Conservation (phyloP, 2,113 vertebrate species). For the Silurus glanis region DNA sequence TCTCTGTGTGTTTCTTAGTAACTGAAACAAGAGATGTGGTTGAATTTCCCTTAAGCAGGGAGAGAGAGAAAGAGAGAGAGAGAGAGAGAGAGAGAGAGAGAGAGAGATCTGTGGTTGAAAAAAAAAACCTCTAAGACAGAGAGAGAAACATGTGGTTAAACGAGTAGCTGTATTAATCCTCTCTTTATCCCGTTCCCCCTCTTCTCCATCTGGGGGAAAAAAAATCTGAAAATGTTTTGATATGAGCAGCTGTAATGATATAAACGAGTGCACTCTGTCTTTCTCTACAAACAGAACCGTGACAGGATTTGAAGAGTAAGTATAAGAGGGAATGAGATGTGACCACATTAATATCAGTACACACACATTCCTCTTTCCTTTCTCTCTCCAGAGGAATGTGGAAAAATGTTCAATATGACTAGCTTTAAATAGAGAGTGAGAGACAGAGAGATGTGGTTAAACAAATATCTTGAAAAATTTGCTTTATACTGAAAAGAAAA, state of each 20-base stretch:
- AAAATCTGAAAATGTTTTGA: constrained; percentile 52
- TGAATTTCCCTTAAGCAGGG: not conserved
- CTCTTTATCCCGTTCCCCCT: not conserved
- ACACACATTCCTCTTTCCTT: constrained; percentile 7
- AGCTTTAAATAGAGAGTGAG: constrained; percentile 6
- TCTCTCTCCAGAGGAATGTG: constrained; percentile 1
- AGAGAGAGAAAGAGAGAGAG: not conserved
- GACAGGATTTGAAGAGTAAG: constrained; percentile 10
- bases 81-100: not conserved
- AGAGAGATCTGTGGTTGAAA: not conserved
- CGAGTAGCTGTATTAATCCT: constrained; percentile 23
- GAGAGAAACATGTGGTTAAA: constrained; percentile 37
- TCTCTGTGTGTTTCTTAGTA: not conserved
- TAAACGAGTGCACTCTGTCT: not conserved
- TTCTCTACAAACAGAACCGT: constrained; percentile 4
- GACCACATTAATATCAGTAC: constrained; percentile 11
- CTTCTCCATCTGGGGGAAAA: not conserved
- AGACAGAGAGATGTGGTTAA: not conserved
- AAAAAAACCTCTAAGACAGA: constrained; percentile 8
- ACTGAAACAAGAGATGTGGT: not conserved
- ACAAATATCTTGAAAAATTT: not conserved
- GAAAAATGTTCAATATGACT: not conserved
- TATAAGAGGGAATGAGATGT: constrained; percentile 12
- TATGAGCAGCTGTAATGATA: constrained; percentile 45
- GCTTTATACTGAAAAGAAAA: not conserved